Evolutionary conservation across 2,113 vertebrate species (phyloP), one percentile per base, ranked within the genome.

Genomic region (Chaetodon auriga): DNA sequence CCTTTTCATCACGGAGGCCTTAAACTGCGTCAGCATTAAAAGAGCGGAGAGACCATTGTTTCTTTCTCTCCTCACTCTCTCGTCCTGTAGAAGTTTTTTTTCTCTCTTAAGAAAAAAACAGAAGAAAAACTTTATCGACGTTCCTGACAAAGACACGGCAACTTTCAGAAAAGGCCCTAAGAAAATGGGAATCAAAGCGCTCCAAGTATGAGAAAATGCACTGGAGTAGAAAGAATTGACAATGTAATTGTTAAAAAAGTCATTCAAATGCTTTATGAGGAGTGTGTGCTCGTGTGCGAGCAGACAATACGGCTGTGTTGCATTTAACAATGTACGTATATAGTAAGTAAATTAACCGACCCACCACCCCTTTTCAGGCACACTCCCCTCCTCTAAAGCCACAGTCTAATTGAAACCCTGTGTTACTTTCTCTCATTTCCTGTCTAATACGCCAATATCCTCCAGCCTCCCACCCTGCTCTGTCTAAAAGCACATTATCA

Each of bases 401-500:
- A 58, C 23, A 36, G 54, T 46, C 12, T 18, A 43, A 54, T 38
- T 25, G 12, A 80, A 43, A 35, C 36, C 55, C 13, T 58, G 15
- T 48, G 35, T 15, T 16, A 10, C 45, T 64, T 53, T 25, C 51
- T 38, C 38, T 68, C 61, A 83, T 80, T 84, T 81, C 75, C 80
- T 81, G 11, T 70, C 57, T 58, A 49, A 66, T 78, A 66, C 13
- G 15, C 46, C 35, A 46, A 35, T 45, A 78, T 54, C 81, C 51
- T 51, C 55, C 61, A 38, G 7, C 57, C 10, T 36, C 51, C 51
- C 65, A 48, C 46, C 51, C 12, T 8, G 18, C 65, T 58, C 76
- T 54, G 49, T 68, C 72, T 84, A 81, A 90, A 92, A 89, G 78
- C 78, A 87, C 85, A 92, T 92, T 89, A 90, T 74, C 86, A 76